Base-by-base conservation (phyloP, 1,140 invertebrate species). In the Whitmania pigra region DNA sequence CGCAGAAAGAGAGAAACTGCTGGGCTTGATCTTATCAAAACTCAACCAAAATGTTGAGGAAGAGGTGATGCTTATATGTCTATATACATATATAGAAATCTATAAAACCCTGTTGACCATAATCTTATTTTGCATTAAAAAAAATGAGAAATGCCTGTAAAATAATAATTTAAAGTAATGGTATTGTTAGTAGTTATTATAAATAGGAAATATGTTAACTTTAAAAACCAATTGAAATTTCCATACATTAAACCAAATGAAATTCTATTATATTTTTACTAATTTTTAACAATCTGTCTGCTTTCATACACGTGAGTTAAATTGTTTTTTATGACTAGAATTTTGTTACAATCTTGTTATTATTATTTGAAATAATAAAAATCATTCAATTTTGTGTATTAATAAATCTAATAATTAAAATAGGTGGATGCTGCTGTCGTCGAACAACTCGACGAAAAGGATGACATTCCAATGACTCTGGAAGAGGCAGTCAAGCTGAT, bases 401-500 rank as follows among this genome's bases (percentile, higher is more conserved):
- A 27, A 13, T 31, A 22, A 22, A n/a, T 68, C 1, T 13, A 31
- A 15, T 18, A 22, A 68, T 68, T 36, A 2, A 0, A 31, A 31
- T 20, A 31, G 40, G 67, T 31, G 15, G 40, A 25, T 20, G 27
- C 18, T 13, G 5, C 69, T 13, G 25, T 20, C 1, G 17, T 71
- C 11, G 53, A 49, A 27, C 18, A 27, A 71, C 20, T 11, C 11
- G n/a, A 82, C 77, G 78, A 78, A 9, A 80, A 82, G 74, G 80
- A 78, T 66, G 81, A 82, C 66, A 70, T 79, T 1, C 76, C 76
- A 71, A 86, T 94, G 78, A 89, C 88, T 0, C 87, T 92, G 78
- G 86, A 89, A 53, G 89, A 94, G 82, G 92, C 92, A 0, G 88
- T 95, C 53, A 83, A 87, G 43, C 83, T 94, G 0, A 88, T 97